Evolutionary conservation across 2,888 invertebrate genomes (phyloP).

Genomic region (Machimus rusticus): DNA sequence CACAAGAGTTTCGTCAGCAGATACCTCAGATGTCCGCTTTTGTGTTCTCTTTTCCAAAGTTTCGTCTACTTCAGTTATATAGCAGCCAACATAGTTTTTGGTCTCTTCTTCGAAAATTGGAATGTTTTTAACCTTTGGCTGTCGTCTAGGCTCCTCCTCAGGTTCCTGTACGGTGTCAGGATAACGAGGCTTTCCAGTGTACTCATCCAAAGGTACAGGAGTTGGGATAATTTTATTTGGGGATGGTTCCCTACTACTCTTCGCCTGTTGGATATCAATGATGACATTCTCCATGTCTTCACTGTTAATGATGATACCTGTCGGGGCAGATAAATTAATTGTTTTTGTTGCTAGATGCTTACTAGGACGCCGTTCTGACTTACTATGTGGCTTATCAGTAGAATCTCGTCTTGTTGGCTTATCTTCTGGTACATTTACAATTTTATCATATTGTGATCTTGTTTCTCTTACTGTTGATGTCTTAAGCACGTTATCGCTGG

Average conservation of each 20-base stretch:
- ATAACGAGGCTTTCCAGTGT: conserved; percentile 71
- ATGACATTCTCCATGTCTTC: conserved; percentile 69
- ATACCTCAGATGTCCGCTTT: conserved; percentile 49
- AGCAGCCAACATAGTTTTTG: conserved; percentile 60
- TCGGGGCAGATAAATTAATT: conserved; percentile 63
- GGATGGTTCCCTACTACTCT: conserved; percentile 78
- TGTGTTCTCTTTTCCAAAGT: conserved; percentile 53
- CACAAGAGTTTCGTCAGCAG: conserved; percentile 44
- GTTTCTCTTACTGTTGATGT: conserved; percentile 52
- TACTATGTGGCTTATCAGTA: conserved; percentile 44
- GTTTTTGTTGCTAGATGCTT: conserved; percentile 67
- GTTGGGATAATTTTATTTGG: conserved; percentile 76
- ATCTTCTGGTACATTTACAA: conserved; percentile 42
- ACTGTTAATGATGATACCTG: conserved; percentile 65
- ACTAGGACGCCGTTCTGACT: conserved; percentile 55
- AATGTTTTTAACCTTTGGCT: conserved; percentile 64
- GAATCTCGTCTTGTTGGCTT: conserved; percentile 45
- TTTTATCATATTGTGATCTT: conserved; percentile 52
- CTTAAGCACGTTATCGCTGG: conserved; percentile 68
- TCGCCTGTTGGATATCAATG: conserved; percentile 75
- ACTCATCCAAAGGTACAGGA: conserved; percentile 69
- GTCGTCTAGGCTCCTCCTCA: conserved; percentile 68
- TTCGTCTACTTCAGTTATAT: conserved; percentile 67
- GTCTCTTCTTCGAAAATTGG: conserved; percentile 68
- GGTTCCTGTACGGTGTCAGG: conserved; percentile 80